These are phyloP conservation scores for Peromyscus leucopus DNA, from an alignment of 2,113 vertebrate species.

Conservation along the genomic window DNA sequence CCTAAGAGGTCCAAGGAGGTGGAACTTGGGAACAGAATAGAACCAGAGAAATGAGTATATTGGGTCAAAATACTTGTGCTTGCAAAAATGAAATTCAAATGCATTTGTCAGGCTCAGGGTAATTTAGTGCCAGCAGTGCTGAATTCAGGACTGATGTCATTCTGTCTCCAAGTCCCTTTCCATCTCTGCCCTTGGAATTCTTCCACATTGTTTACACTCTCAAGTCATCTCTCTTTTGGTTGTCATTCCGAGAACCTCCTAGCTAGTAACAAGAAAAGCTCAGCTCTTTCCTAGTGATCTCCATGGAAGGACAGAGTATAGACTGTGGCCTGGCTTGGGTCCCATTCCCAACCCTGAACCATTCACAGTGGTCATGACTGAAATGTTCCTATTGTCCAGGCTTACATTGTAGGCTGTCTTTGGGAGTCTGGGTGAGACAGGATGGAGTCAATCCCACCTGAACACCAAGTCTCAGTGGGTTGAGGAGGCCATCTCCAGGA, in stretches of 20 bases:
- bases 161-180: background rate
- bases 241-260: constrained; percentile 8
- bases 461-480: background rate
- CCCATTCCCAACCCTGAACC: background rate
- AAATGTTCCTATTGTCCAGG: background rate
- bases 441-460: background rate
- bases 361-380: background rate
- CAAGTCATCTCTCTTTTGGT: constrained; percentile 6
- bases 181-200: background rate
- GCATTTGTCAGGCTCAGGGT: background rate
- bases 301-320: background rate
- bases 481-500: background rate
- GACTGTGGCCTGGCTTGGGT: background rate
- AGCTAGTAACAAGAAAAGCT: background rate
- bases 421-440: background rate
- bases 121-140: background rate
- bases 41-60: background rate
- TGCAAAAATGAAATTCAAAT: constrained; percentile 16
- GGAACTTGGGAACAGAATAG: background rate
- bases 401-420: background rate
- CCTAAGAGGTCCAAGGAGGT: background rate
- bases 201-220: background rate
- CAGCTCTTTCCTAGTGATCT: background rate
- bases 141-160: background rate
- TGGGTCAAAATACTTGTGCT: background rate